phyloP scores from a whole-genome alignment of 2,888 invertebrate genomes.

The Campoletis raptor region DNA sequence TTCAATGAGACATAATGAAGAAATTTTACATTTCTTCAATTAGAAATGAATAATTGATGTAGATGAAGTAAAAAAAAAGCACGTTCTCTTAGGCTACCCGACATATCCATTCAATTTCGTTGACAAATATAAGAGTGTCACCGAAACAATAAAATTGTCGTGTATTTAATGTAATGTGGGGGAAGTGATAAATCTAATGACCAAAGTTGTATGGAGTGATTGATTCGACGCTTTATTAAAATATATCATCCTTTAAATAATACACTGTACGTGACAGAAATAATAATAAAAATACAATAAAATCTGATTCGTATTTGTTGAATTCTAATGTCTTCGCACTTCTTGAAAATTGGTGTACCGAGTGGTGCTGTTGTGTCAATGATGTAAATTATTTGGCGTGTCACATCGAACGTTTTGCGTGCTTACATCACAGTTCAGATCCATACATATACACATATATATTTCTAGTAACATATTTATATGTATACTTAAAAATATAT shows the following conservation, averaged over 20 bases:
- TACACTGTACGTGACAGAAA: neutral
- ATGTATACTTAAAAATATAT: constrained; percentile 1
- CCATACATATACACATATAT: constrained; percentile 8
- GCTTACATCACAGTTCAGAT: constrained; percentile 27
- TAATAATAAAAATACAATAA: neutral
- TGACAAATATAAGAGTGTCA: neutral
- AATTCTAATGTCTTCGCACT: constrained; percentile 11
- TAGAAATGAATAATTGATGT: neutral
- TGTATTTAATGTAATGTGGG: neutral
- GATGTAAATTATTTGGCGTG: constrained; percentile 16
- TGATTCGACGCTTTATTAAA: neutral
- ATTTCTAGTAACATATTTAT: neutral
- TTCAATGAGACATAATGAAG: neutral
- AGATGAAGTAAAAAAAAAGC: neutral
- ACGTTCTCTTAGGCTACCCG: neutral
- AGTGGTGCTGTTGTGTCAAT: constrained; percentile 48
- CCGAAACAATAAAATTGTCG: neutral
- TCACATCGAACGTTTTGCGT: constrained; percentile 8
- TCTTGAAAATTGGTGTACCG: constrained; percentile 38
- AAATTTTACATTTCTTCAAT: neutral
- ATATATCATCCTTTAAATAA: neutral
- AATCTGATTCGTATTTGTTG: neutral
- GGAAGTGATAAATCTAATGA: neutral
- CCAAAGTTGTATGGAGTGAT: neutral
- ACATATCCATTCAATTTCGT: neutral